Evolutionary conservation across 2,113 vertebrate species (phyloP).

Genomic region (Poeciliopsis retropinna): DNA sequence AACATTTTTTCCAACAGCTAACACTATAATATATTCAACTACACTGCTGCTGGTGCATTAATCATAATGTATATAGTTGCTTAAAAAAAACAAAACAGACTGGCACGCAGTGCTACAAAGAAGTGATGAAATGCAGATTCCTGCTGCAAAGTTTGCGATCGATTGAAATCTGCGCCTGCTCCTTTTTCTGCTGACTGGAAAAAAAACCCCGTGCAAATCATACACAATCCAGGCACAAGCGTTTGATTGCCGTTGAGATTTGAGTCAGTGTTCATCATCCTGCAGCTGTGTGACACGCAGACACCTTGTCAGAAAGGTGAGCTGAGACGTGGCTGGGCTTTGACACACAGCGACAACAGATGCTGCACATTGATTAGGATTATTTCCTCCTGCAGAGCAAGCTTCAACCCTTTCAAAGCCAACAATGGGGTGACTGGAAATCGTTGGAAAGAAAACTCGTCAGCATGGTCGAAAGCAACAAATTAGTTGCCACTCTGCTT

Average conservation of each 20-base stretch:
- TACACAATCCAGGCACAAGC: slow-evolving; percentile 15
- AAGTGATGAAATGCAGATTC: background rate
- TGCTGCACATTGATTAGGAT: slow-evolving; percentile 44
- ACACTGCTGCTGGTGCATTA: background rate
- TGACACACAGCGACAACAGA: slow-evolving; percentile 30
- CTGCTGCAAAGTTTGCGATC: background rate
- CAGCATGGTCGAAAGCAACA: background rate
- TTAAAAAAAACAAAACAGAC: too few relatives aligned
- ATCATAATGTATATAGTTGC: background rate
- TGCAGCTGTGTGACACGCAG: slow-evolving; percentile 25
- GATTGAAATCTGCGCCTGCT: background rate
- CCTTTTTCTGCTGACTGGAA: slow-evolving; percentile 13
- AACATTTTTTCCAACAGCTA: too few relatives aligned
- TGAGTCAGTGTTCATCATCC: slow-evolving; percentile 25
- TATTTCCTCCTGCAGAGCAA: slow-evolving; percentile 33
- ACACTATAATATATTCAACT: too few relatives aligned
- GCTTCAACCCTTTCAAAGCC: slow-evolving; percentile 15
- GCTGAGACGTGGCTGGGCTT: slow-evolving; percentile 9
- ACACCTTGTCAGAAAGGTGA: slow-evolving; percentile 32
- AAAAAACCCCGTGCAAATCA: slow-evolving; percentile 10
- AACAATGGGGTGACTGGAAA: slow-evolving; percentile 2
- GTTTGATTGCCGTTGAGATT: slow-evolving; percentile 15
- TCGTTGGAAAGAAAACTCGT: slow-evolving; percentile 12
- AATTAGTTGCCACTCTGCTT: background rate
- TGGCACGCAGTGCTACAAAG: background rate